Base-by-base conservation (phyloP, 2,888 invertebrate genomes). In the Dusona sp. region DNA sequence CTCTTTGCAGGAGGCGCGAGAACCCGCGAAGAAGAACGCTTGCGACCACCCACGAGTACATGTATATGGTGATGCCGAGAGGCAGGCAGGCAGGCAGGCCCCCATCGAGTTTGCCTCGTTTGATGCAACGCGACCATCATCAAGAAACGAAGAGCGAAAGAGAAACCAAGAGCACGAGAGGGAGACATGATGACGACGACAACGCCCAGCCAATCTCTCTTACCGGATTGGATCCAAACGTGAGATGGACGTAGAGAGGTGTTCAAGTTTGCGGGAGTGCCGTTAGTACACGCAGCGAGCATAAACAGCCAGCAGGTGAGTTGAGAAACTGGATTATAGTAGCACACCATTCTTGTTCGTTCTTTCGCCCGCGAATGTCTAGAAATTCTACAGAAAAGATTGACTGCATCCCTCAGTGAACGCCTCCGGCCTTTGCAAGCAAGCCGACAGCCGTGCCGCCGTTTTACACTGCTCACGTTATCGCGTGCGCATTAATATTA, bases 41-140 rank as follows among this genome's bases (percentile, higher is more conserved):
- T 75, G 67, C 78, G 91, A 92, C 92, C 92, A 92, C 92, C 93
- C 92, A 92, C 92, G 92, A 90, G 90, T 70, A 57, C 54, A 70
- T 81, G 70, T 70, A 67, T 22, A 45, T 11, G 54, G 61, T 29
- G 70, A 51, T 51, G 33, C 57, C 13, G 72, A 72, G 65, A 38
- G 51, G n/a, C 57, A 73, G 22, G 75, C 75, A 51, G 7, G 51
- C 51, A 51, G n/a, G 25, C 57, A 73, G 22, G 65, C 77, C 74
- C 80, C 65, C 77, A 79, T 83, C 85, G 74, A 77, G 78, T 84
- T 86, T 72, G 84, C 83, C 77, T 75, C 86, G 83, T 85, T 84
- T 74, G 83, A 87, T 82, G 81, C 80, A 64, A 73, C 80, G 72
- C 72, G 70, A 82, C 65, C 45, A 72, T 79, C 79, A 72, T 79